Base-by-base conservation (phyloP, 2,888 invertebrate genomes). In the Pseudoips prasinana region DNA sequence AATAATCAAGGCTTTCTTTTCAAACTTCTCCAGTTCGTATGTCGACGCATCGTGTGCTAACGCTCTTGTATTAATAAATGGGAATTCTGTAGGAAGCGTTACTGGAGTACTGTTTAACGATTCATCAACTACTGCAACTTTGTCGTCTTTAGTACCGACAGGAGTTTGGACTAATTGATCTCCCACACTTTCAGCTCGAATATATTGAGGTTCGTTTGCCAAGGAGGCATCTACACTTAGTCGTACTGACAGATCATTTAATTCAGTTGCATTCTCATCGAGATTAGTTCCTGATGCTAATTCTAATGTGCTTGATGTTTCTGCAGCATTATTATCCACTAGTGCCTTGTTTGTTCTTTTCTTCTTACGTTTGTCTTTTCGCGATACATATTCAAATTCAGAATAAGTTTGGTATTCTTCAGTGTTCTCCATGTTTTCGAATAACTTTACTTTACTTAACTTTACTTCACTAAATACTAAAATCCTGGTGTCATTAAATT, bases 1-100 rank as follows among this genome's bases (percentile, higher is more conserved):
- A 31, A 85, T 78, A 5, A 83, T 41, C 10, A 85, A 30, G n/a
- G 55, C 64, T 28, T 83, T 73, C 42, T 79, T 77, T n/a, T 73
- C 58, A 56, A 79, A 84, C 1, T 39, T 73, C 43, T 85, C 82
- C 25, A 85, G 43, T 58, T 76, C 67, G 29, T 85, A 84, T 0
- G 84, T 82, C 0, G 40, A 19, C 0, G 75, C 73, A 7, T 64
- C 27, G 44, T 67, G 75, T 1, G 59, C 26, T 25, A 84, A 43
- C 0, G 82, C 76, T 24, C 44, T 49, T 2, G 29, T 39, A 11
- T 58, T 57, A n/a, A 56, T 3, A 3, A 30, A 8, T 6, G 27
- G 19, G 18, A 10, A 32, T 20, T 34, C 2, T 8, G 31, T 22
- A 10, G 24, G 10, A 24, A n/a, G n/a, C n/a, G n/a, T n/a, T n/a